phyloP scores from a whole-genome alignment of 2,888 invertebrate species.

The Didymodactylos carnosus region DNA sequence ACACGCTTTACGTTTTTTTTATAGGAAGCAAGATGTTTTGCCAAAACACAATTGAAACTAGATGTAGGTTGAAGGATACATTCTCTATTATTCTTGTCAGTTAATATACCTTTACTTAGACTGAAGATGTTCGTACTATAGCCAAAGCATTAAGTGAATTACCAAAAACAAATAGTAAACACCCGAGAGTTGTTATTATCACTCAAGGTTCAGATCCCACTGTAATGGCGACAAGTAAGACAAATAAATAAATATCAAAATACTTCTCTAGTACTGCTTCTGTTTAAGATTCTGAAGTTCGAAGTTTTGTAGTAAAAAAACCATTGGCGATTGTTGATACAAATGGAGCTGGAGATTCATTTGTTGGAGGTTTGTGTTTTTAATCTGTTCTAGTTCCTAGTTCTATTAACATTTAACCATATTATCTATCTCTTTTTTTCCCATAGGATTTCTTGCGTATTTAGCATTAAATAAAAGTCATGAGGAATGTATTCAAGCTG shows the following conservation, averaged over 20 bases:
- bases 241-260: too few species aligned
- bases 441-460: not conserved
- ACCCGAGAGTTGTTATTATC: constrained; percentile 59
- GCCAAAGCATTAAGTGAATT: constrained; percentile 54
- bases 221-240: constrained; percentile 45
- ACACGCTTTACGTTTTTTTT: constrained; percentile 22
- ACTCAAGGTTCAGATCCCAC: constrained; percentile 73
- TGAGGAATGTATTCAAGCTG: not conserved
- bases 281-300: not conserved
- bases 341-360: constrained; percentile 95
- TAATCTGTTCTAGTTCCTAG: too few species aligned
- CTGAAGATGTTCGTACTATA: constrained; percentile 57
- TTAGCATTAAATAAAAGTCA: not conserved
- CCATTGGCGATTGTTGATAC: constrained; percentile 54
- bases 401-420: too few species aligned
- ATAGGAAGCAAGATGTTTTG: constrained; percentile 52
- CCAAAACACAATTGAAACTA: not conserved
- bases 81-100: not conserved
- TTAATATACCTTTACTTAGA: constrained; percentile 20
- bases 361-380: constrained; percentile 48
- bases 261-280: too few species aligned
- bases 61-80: not conserved
- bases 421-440: too few species aligned
- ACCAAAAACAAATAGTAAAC: constrained; percentile 51
- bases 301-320: not conserved